Base-by-base conservation (phyloP, 2,113 vertebrate genomes). In the Malurus elegans region DNA sequence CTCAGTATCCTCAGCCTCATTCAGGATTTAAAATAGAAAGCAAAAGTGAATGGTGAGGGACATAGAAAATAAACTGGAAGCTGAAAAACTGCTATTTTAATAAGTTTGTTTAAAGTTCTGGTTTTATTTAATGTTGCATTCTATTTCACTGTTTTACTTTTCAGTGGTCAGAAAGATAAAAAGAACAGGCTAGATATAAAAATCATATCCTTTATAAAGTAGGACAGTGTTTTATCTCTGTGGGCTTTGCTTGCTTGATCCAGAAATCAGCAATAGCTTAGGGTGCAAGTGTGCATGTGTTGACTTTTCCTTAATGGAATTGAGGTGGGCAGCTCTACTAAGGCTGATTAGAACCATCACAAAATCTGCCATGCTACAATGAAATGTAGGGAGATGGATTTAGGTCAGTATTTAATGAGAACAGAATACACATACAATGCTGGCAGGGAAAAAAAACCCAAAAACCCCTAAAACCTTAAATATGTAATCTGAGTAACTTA, bases 351-450 rank as follows among this genome's bases (percentile, higher is more conserved):
- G 79, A 93, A 54, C 62, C 79, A 96, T 91, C 66, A 86, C 36
- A 86, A 85, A 95, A 65, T 84, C 80, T 95, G 86, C 85, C 86
- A 75, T 32, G 84, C 53, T 69, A 32, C 57, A 64, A 12, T 53
- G 79, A 76, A 73, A 97, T 88, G 70, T 47, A 75, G 88, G 32
- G 69, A 92, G 95, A 90, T 96, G 60, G 65, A 95, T 96, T 94
- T 86, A 87, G 94, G 88, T 96, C 93, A 93, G 26, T 62, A 14
- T 86, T 79, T 96, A 91, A 95, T 61, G 40, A 92, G 45, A 38
- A 38, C 38, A 38, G 38, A 38, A 38, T 38, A 38, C 64, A 80
- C 18, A 54, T 61, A 61, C 20, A 61, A n/a, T 25, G 56, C 36
- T 71, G 69, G 10, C 42, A 65, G 69, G 28, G 5, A 40, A 34